Percentiles rank a stretch among this genome's conserved stretches.
phyloP scores from a whole-genome alignment of 2,797 vertebrate genomes.

The Sciurus vulgaris region DNA sequence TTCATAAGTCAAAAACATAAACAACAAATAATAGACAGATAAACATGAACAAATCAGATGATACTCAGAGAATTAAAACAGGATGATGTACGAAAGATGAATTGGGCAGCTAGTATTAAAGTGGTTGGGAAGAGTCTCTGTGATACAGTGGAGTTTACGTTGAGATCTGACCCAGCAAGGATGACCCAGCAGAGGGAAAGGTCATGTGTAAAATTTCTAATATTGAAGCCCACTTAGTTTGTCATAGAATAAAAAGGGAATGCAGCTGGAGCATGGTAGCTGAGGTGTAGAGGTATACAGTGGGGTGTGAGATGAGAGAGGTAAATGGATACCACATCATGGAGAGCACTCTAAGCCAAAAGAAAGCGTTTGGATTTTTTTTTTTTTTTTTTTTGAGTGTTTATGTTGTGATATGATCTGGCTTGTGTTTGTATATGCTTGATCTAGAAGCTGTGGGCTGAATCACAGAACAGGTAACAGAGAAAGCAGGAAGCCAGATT shows the following conservation, averaged over 20 bases:
- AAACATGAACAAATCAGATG: background rate
- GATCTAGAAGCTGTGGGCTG: background rate
- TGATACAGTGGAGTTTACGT: background rate
- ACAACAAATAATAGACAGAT: background rate
- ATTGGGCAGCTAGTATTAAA: background rate
- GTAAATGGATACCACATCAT: background rate
- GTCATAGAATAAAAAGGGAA: background rate
- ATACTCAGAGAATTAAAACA: conserved; percentile 3
- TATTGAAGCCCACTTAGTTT: background rate
- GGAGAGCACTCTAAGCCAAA: background rate
- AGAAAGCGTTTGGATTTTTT: background rate
- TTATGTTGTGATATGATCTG: background rate
- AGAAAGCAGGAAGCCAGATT: background rate
- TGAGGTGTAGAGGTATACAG: background rate
- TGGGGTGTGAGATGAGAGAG: background rate
- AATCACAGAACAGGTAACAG: background rate
- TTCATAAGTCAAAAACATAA: background rate
- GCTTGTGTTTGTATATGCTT: background rate
- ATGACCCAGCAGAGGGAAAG: background rate
- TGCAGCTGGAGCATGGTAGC: too few relatives aligned
- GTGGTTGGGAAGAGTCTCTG: background rate
- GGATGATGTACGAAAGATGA: background rate
- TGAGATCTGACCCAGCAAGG: conserved; percentile 18
- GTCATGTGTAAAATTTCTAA: background rate
- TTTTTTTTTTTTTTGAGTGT: background rate